phyloP scores from a whole-genome alignment of 2,888 invertebrate species.

The Axea sp. region DNA sequence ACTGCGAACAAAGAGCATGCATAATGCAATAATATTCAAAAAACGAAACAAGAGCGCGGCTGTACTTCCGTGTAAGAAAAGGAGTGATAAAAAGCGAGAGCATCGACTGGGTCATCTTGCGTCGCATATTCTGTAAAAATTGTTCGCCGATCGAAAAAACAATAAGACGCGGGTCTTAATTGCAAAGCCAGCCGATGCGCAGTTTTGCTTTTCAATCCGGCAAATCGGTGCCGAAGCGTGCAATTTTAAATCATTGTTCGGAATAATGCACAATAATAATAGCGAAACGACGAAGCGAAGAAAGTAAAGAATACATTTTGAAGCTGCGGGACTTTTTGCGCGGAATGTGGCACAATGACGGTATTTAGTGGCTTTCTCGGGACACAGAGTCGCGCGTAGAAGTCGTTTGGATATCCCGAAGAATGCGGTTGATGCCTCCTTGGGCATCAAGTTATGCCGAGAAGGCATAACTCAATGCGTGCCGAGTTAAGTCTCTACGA shows the following conservation, averaged over 20 bases:
- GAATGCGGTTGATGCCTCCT: conserved; percentile 38
- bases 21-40: conserved; percentile 45
- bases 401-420: conserved; percentile 25
- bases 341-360: conserved; percentile 50
- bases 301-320: conserved; percentile 44
- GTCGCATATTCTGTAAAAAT: no score
- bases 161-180: no score
- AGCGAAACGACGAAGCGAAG: conserved; percentile 29
- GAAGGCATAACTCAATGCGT: conserved; percentile 25
- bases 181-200: no score
- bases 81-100: no score
- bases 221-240: conserved; percentile 25
- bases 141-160: no score
- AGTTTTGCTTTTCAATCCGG: no score
- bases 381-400: conserved; percentile 22
- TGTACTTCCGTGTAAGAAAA: no score
- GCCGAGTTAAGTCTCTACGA: conserved; percentile 20
- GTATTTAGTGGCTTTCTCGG: conserved; percentile 51
- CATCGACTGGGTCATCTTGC: no score
- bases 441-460: no score
- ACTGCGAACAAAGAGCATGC: conserved; percentile 32
- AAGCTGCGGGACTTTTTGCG: conserved; percentile 31
- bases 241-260: conserved; percentile 38
- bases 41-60: conserved; percentile 10
- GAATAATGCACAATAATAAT: conserved; percentile 42